Evolutionary conservation across 2,797 vertebrate species (phyloP).

Genomic region (Gadopsis marmoratus): DNA sequence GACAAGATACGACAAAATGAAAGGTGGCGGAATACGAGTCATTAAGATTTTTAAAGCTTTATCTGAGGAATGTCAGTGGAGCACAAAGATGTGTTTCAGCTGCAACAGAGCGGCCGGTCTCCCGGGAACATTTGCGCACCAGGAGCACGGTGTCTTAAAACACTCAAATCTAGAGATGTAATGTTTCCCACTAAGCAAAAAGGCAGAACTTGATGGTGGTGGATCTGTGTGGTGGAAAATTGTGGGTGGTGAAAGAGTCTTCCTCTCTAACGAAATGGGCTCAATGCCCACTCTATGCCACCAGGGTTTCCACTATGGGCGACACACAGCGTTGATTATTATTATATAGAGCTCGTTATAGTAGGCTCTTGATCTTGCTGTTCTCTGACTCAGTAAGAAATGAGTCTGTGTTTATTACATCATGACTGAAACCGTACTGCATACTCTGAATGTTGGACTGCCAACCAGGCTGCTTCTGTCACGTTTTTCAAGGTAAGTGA

Average conservation of each 20-base stretch:
- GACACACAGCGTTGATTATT: background rate
- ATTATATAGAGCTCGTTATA: background rate
- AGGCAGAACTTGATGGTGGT: background rate
- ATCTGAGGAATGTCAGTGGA: constrained; percentile 8
- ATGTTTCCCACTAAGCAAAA: background rate
- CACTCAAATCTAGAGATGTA: background rate
- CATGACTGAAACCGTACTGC: background rate
- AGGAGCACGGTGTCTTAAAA: background rate
- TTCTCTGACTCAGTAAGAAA: background rate
- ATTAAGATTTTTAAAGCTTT: constrained; percentile 31
- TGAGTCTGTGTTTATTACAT: background rate
- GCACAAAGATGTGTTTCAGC: constrained; percentile 34
- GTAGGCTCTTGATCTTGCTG: background rate
- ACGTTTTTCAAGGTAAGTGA: background rate
- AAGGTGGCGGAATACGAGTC: constrained; percentile 14
- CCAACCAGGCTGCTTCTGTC: background rate
- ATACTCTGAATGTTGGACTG: background rate
- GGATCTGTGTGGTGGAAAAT: background rate
- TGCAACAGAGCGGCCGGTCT: background rate
- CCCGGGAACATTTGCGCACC: background rate
- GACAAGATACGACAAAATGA: constrained; percentile 30
- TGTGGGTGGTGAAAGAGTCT: background rate
- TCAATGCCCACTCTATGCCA: background rate
- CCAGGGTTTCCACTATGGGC: background rate
- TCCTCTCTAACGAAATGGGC: background rate